Base-by-base conservation (phyloP, 1,140 invertebrate genomes). In the Ips nitidus region DNA sequence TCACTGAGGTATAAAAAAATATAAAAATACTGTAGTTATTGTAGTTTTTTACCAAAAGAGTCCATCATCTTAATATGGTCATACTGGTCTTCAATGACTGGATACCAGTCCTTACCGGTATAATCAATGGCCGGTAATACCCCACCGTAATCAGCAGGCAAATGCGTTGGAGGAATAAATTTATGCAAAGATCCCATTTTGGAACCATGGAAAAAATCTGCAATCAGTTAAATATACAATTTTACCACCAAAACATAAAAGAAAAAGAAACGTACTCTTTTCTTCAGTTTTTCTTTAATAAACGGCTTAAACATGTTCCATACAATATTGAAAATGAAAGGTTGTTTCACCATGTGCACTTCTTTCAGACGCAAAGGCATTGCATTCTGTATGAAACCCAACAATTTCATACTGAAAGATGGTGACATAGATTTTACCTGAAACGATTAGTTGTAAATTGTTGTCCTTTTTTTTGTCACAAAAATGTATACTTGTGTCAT, bases 291-390 rank as follows among this genome's bases (percentile, higher is more conserved):
- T 71, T 94, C 90, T 64, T 86, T 87, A 41, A 95, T 87, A 75
- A 96, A 93, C 1, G 94, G 94, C 79, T 93, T 93, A 80, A 96
- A 91, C 76, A 97, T 86, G 55, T 88, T 86, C 88, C 94, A 95
- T 0, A 95, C 89, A 78, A 94, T 87, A 73, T 92, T 94, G 80
- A 96, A 95, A 55, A 95, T 83, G 82, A 90, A 92, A 0, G 94
- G 94, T 75, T 96, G 89, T 77, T 94, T 95, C 0, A 97, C 89
- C 75, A 97, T 91, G 81, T 96, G 94, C 6, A 96, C 90, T 79
- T 94, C 92, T 80, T 94, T 94, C 74, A 96, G 86, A 69, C 94
- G 85, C 8, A 94, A 82, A 39, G 94, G 94, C 88, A 95, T 94
- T 2, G 93, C 93, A 70, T 95, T 92, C 79, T 94, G 92, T 66